Base-by-base conservation (phyloP, 1,140 invertebrate species). In the Drosophila pseudoobscura region DNA sequence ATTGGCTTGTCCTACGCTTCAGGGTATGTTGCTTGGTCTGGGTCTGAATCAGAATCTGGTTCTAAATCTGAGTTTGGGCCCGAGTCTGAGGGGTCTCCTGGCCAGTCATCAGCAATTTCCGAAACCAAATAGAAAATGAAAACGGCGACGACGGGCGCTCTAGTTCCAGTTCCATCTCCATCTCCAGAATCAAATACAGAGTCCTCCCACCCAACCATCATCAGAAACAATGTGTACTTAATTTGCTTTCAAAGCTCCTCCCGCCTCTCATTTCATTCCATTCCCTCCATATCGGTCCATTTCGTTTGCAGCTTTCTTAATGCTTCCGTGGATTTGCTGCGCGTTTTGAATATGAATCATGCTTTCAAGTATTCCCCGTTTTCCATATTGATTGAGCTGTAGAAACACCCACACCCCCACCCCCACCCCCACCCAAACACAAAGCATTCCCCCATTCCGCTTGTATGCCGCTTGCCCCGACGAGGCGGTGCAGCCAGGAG, bases 321-420 rank as follows among this genome's bases (percentile, higher is more conserved):
- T 78, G 75, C 53, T 57, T 60, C 51, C 54, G 51, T 52, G 59
- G 24, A 20, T 60, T 56, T 44, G 56, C 60, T 58, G 78, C 78
- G 73, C 78, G 74, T 56, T 61, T 68, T 83, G 80, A 83, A 84
- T 83, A 84, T 83, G 79, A 83, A 83, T 84, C 65, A 76, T 69
- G 71, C 49, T 75, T 26, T 26, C 24, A 26, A 26, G 24, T 5
- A 26, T 26, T 26, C 24, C 24, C 24, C 24, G 5, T 26, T 26
- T 79, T 75, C 56, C 80, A 84, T 85, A 84, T 85, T 85, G 80
- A 85, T 84, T 84, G 80, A 78, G 78, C 45, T 1, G 20, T 20
- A 20, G 20, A 20, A 20, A 20, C 20, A 20, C 20, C 20, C 15
- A 20, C n/a, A 22, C 15, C 15, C 15, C 15, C 15, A 15, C 17